Evolutionary conservation across 2,888 invertebrate species (phyloP), one percentile per base, ranked within the genome.

Genomic region (Graphium colonna): DNA sequence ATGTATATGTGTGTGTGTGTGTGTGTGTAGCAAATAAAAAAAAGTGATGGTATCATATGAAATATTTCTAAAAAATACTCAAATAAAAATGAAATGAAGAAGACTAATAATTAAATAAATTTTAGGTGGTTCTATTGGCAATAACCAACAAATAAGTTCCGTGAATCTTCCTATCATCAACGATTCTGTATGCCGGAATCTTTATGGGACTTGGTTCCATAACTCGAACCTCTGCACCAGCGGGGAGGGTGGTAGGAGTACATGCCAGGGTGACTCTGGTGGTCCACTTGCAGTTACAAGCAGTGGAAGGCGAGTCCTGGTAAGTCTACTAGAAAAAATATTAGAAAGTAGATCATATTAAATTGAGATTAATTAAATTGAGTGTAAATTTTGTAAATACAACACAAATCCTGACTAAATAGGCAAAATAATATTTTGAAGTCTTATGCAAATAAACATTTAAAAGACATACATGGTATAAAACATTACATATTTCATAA

Each of bases 211-310:
- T 0, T 63, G 60, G 21, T 65, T 76, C 0, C 71, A 66, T 3
- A 33, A 9, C 31, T 54, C 57, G 28, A 78, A 74, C 59, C 65
- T 82, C 33, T 82, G 80, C 65, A 77, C 79, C 52, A 78, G 77
- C 56, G 77, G 79, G 0, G 67, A 48, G 0, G 71, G 71, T 5
- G 75, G 75, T 3, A 58, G 43, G 0, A 68, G 77, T 13, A 76
- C 77, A 0, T 82, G 83, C 69, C 42, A 58, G 1, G 69, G 68
- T 0, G 69, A 68, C 54, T 69, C 71, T 13, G 68, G 69, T 31
- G 68, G 69, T n/a, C 69, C 69, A 0, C 61, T 71, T 2, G 57
- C 49, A n/a, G 49, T 49, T 9, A 42, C 18, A 7, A 49, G 41
- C 10, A 4, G 15, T 13, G 33, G 15, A 16, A 49, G 41, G 13